Percentiles rank a stretch among this genome's conserved stretches.
Evolutionary conservation across 2,797 vertebrate species (phyloP).

Genomic region (Rachycentron canadum): DNA sequence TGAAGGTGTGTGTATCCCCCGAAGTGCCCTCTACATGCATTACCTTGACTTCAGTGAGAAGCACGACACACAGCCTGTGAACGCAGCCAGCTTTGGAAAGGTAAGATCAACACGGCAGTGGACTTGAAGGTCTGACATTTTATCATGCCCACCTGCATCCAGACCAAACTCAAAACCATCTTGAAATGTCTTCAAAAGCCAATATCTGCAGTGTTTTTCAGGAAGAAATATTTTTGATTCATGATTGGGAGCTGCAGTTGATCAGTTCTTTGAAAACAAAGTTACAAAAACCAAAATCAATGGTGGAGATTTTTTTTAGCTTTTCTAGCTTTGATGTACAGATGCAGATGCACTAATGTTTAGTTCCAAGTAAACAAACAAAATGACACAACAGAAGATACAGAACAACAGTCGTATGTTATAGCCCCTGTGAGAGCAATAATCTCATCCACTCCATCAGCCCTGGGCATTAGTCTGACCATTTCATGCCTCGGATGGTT

Average conservation of each 20-base stretch:
- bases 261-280: not conserved
- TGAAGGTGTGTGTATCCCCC: slow-evolving; percentile 97
- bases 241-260: not conserved
- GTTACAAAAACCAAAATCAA: not conserved
- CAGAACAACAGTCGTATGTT: slow-evolving; percentile 1
- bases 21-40: slow-evolving; percentile 99
- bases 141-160: not conserved
- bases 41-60: slow-evolving; percentile 99
- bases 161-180: not conserved
- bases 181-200: not conserved
- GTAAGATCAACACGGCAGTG: slow-evolving; percentile 77
- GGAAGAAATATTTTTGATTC: not conserved
- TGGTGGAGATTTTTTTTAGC: not conserved
- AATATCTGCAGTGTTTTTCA: not conserved
- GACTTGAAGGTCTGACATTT: slow-evolving; percentile 1
- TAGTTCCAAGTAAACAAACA: slow-evolving; percentile 4
- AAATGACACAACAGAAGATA: slow-evolving; percentile 12
- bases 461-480: slow-evolving; percentile 21
- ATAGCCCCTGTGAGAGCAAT: slow-evolving; percentile 2
- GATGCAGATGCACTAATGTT: not conserved
- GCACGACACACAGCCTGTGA: slow-evolving; percentile 97
- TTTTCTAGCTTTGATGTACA: not conserved
- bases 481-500: slow-evolving; percentile 47
- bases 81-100: slow-evolving; percentile 99
- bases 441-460: slow-evolving; percentile 42